Base-by-base conservation (phyloP, 2,888 invertebrate genomes). In the Dynastes maya region DNA sequence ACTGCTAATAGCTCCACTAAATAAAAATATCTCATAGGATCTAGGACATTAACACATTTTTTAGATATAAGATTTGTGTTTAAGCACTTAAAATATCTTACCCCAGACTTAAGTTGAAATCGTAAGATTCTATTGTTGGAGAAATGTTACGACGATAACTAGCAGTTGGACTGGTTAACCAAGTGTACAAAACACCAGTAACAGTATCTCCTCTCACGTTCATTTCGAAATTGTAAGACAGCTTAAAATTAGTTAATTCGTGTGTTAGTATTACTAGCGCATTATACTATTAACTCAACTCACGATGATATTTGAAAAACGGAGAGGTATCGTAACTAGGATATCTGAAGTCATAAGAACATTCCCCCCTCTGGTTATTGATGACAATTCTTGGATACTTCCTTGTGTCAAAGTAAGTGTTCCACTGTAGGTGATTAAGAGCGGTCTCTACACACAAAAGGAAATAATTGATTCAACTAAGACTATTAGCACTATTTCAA, bases 401-500 rank as follows among this genome's bases (percentile, higher is more conserved):
- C 68, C 68, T 27, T 27, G 49, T 27, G 51, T 68, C 22, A 68
- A 16, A 2, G 11, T 51, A 51, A 68, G 68, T 13, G 68, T 68
- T 68, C 68, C 68, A 13, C 22, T 68, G 27, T 68, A 68, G 22
- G 68, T 68, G 6, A 68, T 68, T 68, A 68, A 13, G 11, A 68
- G 51, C 9, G 68, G 68, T 13, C 29, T 51, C 63, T 63, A 63
- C 1, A 22, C 8, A 6, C 4, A 61, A 61, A n/a, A 58, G 16
- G 22, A 27, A 61, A 22, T 1, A 22, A 37, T 37, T 37, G 5
- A 37, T 37, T 37, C 4, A 37, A 37, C 5, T 37, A 37, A 37
- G 32, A 5, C 32, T 5, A 37, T 4, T 37, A 5, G 5, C 5
- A 37, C 5, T 37, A 5, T 37, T 37, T 22, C 22, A 22, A 22